phyloP scores from a whole-genome alignment of 2,888 invertebrate species.

The Drosophila pegasa region DNA sequence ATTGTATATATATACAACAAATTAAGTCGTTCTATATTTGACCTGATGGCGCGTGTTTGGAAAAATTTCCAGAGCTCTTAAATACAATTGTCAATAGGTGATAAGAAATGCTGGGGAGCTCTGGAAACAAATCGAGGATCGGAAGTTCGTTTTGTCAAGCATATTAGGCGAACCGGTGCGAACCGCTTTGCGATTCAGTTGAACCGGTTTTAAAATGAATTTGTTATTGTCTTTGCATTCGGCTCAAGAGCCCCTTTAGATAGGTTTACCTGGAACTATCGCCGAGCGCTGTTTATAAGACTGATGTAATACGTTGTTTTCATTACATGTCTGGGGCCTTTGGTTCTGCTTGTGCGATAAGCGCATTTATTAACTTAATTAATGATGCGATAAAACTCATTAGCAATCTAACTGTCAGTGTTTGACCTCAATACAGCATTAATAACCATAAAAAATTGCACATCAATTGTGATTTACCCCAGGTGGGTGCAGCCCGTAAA shows the following conservation, averaged over 20 bases:
- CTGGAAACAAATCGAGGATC: conserved; percentile 30
- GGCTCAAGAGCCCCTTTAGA: background rate
- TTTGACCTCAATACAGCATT: conserved; percentile 64
- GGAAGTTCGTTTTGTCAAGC: conserved; percentile 24
- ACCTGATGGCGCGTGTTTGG: conserved; percentile 26
- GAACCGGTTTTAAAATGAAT: conserved; percentile 11
- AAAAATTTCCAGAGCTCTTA: conserved; percentile 45
- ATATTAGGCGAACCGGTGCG: conserved; percentile 3
- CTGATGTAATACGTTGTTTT: conserved; percentile 76
- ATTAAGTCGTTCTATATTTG: conserved; percentile 14
- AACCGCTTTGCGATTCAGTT: conserved; percentile 21
- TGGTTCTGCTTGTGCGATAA: conserved; percentile 36
- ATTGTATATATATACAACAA: conserved; percentile 1
- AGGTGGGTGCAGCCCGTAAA: conserved; percentile 23
- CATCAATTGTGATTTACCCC: conserved; percentile 68
- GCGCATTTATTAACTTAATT: conserved; percentile 64
- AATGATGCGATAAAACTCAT: conserved; percentile 60
- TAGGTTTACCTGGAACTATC: conserved; percentile 6
- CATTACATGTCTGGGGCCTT: conserved; percentile 48
- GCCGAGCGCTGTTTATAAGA: conserved; percentile 15
- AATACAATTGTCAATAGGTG: conserved; percentile 2
- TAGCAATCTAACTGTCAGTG: conserved; percentile 53
- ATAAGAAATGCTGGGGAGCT: conserved; percentile 30
- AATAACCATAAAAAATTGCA: conserved; percentile 17
- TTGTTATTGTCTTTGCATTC: background rate